Percentiles rank a stretch among this genome's conserved stretches.
Evolutionary conservation across 1,140 invertebrate genomes (phyloP).

Genomic region (Leptestheria dahalacensis): DNA sequence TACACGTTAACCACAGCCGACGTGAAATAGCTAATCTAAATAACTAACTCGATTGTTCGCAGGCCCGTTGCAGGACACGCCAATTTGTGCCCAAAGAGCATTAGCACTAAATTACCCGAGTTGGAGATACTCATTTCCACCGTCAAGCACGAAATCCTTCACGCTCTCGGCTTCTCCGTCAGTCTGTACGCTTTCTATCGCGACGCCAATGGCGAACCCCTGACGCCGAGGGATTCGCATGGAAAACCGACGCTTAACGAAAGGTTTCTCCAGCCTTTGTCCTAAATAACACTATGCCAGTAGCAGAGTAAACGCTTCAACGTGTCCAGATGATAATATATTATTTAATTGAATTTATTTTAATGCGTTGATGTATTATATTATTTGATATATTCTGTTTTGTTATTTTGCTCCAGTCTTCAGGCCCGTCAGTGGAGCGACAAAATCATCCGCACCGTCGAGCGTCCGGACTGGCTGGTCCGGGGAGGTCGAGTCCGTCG

Average conservation of each 20-base stretch:
- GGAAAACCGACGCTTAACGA: constrained; percentile 78
- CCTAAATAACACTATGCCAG: too few relatives aligned
- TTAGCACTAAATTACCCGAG: constrained; percentile 84
- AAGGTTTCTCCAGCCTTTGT: too few relatives aligned
- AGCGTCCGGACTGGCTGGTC: constrained; percentile 62
- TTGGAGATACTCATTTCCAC: constrained; percentile 84
- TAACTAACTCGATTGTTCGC: too few relatives aligned
- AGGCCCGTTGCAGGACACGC: constrained; percentile 96
- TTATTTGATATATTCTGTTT: constrained; percentile 9
- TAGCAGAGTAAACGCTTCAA: too few relatives aligned
- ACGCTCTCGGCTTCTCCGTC: constrained; percentile 90
- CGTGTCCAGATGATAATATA: too few relatives aligned
- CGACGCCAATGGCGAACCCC: constrained; percentile 66
- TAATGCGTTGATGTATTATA: too few relatives aligned
- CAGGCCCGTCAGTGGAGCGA: constrained; percentile 90
- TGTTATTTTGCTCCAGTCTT: constrained; percentile 35
- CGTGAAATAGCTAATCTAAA: too few relatives aligned
- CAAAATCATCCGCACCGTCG: constrained; percentile 63
- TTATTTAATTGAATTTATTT: too few relatives aligned
- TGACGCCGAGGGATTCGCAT: constrained; percentile 64
- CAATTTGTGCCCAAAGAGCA: constrained; percentile 90
- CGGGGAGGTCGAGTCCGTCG: constrained; percentile 54
- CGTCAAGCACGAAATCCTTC: constrained; percentile 96
- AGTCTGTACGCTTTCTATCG: constrained; percentile 87
- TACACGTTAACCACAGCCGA: too few relatives aligned